These are phyloP conservation scores for Lepidochitona cinerea DNA, from an alignment of 2,888 invertebrate species.

Conservation along the genomic window DNA sequence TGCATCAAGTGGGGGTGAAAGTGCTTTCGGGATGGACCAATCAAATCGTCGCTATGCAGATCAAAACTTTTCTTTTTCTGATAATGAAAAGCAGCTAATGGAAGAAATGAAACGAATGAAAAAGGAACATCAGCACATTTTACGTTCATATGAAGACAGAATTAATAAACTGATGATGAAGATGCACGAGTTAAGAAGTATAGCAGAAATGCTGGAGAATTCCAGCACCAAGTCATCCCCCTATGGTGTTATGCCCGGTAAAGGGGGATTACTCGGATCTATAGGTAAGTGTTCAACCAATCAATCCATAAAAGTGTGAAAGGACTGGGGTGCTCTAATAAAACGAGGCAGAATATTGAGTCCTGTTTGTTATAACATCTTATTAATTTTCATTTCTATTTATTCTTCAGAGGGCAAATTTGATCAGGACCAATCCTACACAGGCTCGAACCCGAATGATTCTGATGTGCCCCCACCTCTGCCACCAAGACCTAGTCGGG, in stretches of 20 bases:
- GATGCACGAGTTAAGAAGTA: conserved; percentile 62
- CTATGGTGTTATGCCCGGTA: conserved; percentile 51
- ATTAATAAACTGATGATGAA: conserved; percentile 64
- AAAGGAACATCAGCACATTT: conserved; percentile 58
- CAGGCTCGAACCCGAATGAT: neutral
- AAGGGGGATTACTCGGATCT: conserved; percentile 42
- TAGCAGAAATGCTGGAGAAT: conserved; percentile 65
- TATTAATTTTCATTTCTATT: neutral
- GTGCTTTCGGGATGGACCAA: neutral
- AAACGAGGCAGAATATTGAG: neutral
- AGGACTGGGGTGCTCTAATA: neutral
- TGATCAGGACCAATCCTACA: neutral
- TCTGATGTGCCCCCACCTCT: conserved; percentile 74
- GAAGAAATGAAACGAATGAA: conserved; percentile 67
- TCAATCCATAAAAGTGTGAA: neutral
- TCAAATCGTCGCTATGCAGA: neutral
- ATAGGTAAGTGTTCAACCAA: conserved; percentile 39
- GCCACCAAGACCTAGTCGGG: conserved; percentile 77
- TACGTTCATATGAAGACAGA: conserved; percentile 61
- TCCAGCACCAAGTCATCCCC: conserved; percentile 61
- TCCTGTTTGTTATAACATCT: too few relatives aligned
- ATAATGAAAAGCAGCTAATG: conserved; percentile 67
- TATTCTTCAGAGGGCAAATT: neutral
- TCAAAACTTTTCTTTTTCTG: conserved; percentile 54
- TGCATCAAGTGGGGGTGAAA: neutral